A percentile compares a stretch with the other conserved stretches of the same genome.
These are phyloP conservation scores for Toxostoma redivivum DNA, from an alignment of 2,113 vertebrate genomes.

Conservation along the genomic window DNA sequence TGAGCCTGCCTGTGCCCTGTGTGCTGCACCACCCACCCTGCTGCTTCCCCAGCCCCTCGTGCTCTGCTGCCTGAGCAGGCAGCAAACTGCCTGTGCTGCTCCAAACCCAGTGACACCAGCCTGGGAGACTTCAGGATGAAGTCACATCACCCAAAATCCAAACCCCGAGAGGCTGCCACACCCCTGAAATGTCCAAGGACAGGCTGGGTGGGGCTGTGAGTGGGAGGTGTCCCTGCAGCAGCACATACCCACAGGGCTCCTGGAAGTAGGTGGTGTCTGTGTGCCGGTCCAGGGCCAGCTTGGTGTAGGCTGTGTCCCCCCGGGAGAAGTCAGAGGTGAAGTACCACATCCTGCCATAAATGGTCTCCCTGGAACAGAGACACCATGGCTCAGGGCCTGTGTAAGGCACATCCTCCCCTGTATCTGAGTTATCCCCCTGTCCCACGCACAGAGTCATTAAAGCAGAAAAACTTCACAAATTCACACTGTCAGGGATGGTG, in stretches of 20 bases:
- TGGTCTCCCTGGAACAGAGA: slow-evolving; percentile 82
- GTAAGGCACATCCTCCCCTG: not conserved
- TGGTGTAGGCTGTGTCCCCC: slow-evolving; percentile 90
- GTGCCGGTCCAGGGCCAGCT: slow-evolving; percentile 88
- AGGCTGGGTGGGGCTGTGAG: not conserved
- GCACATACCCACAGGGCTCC: slow-evolving; percentile 88
- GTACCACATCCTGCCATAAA: slow-evolving; percentile 90
- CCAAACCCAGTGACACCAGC: rapidly evolving
- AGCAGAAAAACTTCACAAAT: not conserved
- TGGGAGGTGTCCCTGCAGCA: not conserved
- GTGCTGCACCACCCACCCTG: rapidly evolving
- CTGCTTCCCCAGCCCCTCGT: rapidly evolving
- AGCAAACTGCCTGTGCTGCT: not conserved
- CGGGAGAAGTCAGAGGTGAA: slow-evolving; percentile 91
- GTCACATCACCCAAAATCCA: not conserved
- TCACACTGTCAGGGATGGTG: not conserved
- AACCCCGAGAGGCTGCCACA: not conserved
- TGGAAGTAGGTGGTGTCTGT: slow-evolving; percentile 93
- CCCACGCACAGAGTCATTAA: not conserved
- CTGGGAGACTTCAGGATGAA: not conserved
- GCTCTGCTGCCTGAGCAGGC: not conserved
- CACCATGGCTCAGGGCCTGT: rapidly evolving
- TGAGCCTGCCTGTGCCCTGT: not conserved
- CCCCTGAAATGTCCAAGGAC: not conserved
- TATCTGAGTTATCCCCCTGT: too few species aligned